These are phyloP conservation scores for Nudaria mundana DNA, from an alignment of 2,888 invertebrate species.

Conservation along the genomic window DNA sequence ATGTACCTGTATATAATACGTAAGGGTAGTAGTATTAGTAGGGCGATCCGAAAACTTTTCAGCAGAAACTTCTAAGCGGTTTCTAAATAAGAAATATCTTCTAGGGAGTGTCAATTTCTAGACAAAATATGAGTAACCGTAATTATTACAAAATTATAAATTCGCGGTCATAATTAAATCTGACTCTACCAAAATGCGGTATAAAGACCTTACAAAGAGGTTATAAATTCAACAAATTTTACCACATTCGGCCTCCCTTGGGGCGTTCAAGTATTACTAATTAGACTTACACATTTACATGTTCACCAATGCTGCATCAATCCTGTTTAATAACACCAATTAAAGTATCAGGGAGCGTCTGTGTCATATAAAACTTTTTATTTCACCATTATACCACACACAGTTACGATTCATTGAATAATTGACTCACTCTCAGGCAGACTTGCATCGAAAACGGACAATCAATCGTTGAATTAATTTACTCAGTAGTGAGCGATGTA, in stretches of 20 bases:
- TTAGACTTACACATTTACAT: constrained; percentile 28
- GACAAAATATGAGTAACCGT: no score
- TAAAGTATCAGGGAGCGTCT: constrained; percentile 35
- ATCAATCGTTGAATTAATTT: constrained; percentile 33
- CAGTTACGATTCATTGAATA: constrained; percentile 33
- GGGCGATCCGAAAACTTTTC: no score
- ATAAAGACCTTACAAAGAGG: constrained; percentile 21
- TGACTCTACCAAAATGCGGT: constrained; percentile 5
- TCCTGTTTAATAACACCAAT: constrained; percentile 55
- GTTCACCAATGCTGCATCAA: constrained; percentile 40
- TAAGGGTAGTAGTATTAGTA: no score
- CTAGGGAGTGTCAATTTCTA: no score
- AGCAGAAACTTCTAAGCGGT: no score
- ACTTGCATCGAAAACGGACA: constrained; percentile 30
- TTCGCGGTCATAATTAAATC: no score
- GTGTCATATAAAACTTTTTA: constrained; percentile 23
- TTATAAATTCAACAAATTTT: constrained; percentile 23
- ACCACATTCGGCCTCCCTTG: constrained; percentile 34
- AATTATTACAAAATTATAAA: no score
- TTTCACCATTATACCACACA: constrained; percentile 16
- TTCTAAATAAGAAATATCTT: no score
- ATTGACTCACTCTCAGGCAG: constrained; percentile 37
- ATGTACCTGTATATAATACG: no score
- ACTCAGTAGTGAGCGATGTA: constrained; percentile 36
- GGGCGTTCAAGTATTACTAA: constrained; percentile 20